These are phyloP conservation scores for Melinaea menophilus DNA, from an alignment of 2,888 invertebrate genomes.

Conservation along the genomic window DNA sequence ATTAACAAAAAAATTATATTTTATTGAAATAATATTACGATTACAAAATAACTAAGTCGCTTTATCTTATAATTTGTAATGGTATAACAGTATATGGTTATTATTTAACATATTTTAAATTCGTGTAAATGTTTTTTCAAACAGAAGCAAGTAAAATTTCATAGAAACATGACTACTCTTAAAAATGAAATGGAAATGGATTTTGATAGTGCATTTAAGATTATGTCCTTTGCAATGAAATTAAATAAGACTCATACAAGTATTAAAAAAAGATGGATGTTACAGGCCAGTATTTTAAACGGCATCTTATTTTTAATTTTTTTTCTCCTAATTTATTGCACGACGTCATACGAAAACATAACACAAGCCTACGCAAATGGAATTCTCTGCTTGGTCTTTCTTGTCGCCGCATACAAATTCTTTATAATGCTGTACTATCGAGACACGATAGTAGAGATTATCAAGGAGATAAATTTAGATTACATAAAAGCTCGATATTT, in stretches of 20 bases:
- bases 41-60: too few species aligned
- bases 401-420: constrained; percentile 31
- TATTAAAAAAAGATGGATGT: constrained; percentile 32
- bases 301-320: not conserved
- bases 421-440: constrained; percentile 37
- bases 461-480: constrained; percentile 42
- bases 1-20: too few species aligned
- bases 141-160: too few species aligned
- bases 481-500: constrained; percentile 33
- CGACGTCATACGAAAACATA: constrained; percentile 30
- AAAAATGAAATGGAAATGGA: not conserved
- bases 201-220: constrained; percentile 20
- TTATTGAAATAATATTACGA: too few species aligned
- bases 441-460: constrained; percentile 32
- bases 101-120: too few species aligned
- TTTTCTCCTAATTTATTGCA: constrained; percentile 20
- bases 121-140: too few species aligned
- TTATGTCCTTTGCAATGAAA: constrained; percentile 27
- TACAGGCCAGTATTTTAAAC: constrained; percentile 12
- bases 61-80: too few species aligned
- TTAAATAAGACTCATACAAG: constrained; percentile 33
- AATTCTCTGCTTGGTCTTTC: constrained; percentile 28
- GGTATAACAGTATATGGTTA: too few species aligned
- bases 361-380: constrained; percentile 35
- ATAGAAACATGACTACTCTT: too few species aligned